Evolutionary conservation across 2,797 vertebrate genomes (phyloP).

Genomic region (Lacerta bilineata): DNA sequence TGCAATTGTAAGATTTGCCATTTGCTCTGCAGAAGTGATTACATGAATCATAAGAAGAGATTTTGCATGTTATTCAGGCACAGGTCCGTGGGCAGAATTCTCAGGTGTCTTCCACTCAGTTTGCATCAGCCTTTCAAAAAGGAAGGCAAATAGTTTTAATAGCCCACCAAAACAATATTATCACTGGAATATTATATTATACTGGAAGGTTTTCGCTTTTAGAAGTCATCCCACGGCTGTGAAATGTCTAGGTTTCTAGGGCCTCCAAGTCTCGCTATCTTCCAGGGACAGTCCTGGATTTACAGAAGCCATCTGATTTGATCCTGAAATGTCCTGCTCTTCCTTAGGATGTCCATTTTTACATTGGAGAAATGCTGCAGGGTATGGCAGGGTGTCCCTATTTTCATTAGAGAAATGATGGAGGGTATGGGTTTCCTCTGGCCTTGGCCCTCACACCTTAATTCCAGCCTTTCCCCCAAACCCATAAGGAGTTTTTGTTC

Average conservation of each 20-base stretch:
- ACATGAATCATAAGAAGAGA: slow-evolving; percentile 32
- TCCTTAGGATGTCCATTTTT: too few relatives aligned
- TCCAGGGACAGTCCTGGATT: too few relatives aligned
- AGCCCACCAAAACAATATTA: background rate
- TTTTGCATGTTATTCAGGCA: slow-evolving; percentile 34
- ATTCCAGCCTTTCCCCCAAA: too few relatives aligned
- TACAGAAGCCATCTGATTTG: too few relatives aligned
- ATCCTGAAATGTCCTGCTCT: too few relatives aligned
- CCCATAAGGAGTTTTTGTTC: background rate
- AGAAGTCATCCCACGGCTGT: background rate
- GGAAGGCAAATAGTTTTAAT: slow-evolving; percentile 22
- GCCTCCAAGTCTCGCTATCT: too few relatives aligned
- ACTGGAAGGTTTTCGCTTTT: background rate
- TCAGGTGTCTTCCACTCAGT: slow-evolving; percentile 3
- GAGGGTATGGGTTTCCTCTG: too few relatives aligned
- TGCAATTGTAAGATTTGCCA: slow-evolving; percentile 17
- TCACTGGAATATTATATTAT: background rate
- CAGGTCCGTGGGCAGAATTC: slow-evolving; percentile 25
- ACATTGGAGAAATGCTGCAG: too few relatives aligned
- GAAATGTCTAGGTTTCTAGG: background rate
- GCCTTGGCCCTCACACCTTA: background rate
- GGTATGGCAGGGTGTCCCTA: too few relatives aligned
- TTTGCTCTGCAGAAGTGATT: slow-evolving; percentile 35
- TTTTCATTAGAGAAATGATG: too few relatives aligned
- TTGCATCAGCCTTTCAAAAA: slow-evolving; percentile 16